Evolutionary conservation across 2,113 vertebrate species (phyloP).

Genomic region (Phainopepla nitens): DNA sequence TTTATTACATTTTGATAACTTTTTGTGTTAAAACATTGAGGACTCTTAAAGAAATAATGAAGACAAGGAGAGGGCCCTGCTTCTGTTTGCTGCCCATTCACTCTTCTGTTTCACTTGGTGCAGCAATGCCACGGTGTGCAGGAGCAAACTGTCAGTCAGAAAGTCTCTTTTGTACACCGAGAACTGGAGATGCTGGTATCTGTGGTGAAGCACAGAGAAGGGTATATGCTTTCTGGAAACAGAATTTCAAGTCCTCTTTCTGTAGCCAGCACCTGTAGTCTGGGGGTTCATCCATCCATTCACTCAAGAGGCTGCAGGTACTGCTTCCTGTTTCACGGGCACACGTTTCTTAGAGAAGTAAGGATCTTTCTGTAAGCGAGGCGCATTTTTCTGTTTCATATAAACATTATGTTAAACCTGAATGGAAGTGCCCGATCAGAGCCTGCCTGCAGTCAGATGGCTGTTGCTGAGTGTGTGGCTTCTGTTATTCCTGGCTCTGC

Average conservation of each 20-base stretch:
- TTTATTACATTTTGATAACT: not conserved
- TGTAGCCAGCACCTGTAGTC: not conserved
- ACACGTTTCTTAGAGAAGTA: not conserved
- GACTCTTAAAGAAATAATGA: not conserved
- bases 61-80: not conserved
- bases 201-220: not conserved
- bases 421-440: not conserved
- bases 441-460: not conserved
- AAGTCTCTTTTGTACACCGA: not conserved
- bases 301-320: not conserved
- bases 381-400: not conserved
- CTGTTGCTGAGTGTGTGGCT: slow-evolving; percentile 35
- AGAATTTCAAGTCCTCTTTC: not conserved
- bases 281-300: not conserved
- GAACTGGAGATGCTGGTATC: not conserved
- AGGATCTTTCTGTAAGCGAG: not conserved
- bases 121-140: not conserved
- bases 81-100: not conserved
- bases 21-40: not conserved
- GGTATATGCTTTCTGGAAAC: not conserved
- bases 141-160: not conserved
- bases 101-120: not conserved
- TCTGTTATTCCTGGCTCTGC: slow-evolving; percentile 66
- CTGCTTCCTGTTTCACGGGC: not conserved
- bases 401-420: slow-evolving; percentile 21